A percentile compares a stretch with the other conserved stretches of the same genome.
Conservation (phyloP, 1,140 invertebrate genomes). For the Nebria ingens region DNA sequence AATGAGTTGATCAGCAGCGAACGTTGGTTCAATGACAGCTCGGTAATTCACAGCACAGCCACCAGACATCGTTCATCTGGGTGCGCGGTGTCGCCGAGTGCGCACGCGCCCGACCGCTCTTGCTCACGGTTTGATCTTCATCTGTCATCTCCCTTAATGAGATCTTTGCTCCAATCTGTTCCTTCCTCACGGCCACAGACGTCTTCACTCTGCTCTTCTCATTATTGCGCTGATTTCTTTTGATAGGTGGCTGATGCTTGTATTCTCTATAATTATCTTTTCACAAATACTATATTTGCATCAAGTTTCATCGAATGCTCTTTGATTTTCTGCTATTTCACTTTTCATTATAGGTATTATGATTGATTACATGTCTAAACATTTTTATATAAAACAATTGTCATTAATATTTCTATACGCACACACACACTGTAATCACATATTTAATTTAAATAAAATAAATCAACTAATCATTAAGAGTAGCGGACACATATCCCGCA, state of each 20-base stretch:
- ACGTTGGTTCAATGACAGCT: not conserved
- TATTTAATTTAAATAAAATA: slow-evolving; percentile 6
- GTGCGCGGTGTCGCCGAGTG: not conserved
- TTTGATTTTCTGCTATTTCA: too few relatives aligned
- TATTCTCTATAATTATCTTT: too few relatives aligned
- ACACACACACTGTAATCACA: not conserved
- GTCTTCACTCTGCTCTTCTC: too few relatives aligned
- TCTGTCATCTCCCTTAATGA: slow-evolving; percentile 4
- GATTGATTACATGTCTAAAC: too few relatives aligned
- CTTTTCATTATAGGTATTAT: too few relatives aligned
- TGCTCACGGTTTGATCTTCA: slow-evolving; percentile 2
- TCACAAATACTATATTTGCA: too few relatives aligned
- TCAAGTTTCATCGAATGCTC: too few relatives aligned
- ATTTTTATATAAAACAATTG: not conserved
- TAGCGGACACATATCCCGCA: not conserved
- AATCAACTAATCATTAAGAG: too few relatives aligned
- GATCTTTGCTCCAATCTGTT: slow-evolving; percentile 3
- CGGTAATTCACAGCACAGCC: slow-evolving; percentile 5
- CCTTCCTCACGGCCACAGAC: too few relatives aligned
- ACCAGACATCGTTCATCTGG: slow-evolving; percentile 5
- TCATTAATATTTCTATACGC: not conserved
- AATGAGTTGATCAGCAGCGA: slow-evolving; percentile 3
- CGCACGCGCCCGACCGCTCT: not conserved
- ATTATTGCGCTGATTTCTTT: too few relatives aligned
- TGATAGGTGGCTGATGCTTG: too few relatives aligned